phyloP scores from a whole-genome alignment of 2,888 invertebrate genomes.

The Phoronis australis region DNA sequence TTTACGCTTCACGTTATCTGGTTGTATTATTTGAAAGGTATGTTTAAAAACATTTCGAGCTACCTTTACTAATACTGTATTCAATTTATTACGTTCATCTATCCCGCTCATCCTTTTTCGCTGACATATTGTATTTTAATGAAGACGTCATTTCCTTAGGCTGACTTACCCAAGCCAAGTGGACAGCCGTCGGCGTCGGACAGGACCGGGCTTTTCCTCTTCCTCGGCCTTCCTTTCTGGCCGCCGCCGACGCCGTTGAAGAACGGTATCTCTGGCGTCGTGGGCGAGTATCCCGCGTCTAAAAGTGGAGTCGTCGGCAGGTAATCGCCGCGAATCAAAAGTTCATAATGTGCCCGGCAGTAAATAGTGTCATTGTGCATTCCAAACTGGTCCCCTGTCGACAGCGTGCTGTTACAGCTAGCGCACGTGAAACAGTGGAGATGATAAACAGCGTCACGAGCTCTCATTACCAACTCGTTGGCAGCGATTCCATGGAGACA shows the following conservation, averaged over 20 bases:
- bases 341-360: constrained; percentile 75
- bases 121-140: too few relatives aligned
- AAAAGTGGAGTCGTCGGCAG: constrained; percentile 16
- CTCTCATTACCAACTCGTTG: constrained; percentile 86
- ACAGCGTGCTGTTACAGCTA: constrained; percentile 73
- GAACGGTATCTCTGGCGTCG: constrained; percentile 50
- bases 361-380: constrained; percentile 78
- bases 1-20: too few relatives aligned
- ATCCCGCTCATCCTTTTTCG: too few relatives aligned
- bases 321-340: constrained; percentile 53
- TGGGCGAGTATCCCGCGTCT: constrained; percentile 14
- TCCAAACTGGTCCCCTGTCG: constrained; percentile 87
- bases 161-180: constrained; percentile 30
- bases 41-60: too few relatives aligned
- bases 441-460: constrained; percentile 80
- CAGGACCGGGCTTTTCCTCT: constrained; percentile 62
- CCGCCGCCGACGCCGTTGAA: constrained; percentile 64
- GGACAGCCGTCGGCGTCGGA: constrained; percentile 28
- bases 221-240: constrained; percentile 79
- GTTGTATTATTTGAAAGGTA: too few relatives aligned
- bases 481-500: constrained; percentile 80
- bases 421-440: constrained; percentile 84
- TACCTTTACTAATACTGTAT: too few relatives aligned
- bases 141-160: too few relatives aligned
- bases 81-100: too few relatives aligned